Conservation (phyloP, 30 jellyfish, hydroid and myxozoan genomes). For the Cassiopea xamachana region DNA sequence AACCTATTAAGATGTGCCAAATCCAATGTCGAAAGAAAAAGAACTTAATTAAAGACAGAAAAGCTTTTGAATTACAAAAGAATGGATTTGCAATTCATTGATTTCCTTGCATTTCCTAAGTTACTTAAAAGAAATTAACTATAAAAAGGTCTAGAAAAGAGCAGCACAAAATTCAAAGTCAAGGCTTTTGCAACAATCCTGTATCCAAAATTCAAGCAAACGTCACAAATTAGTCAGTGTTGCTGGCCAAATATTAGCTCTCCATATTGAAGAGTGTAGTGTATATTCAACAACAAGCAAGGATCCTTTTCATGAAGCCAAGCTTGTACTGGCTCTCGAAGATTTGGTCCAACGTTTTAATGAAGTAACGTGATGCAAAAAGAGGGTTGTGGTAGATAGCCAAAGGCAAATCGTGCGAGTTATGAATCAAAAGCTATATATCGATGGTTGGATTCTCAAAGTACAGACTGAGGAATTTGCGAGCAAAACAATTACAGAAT, state of each 20-base stretch:
- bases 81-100: no score
- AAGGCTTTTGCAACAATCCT: background rate
- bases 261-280: no score
- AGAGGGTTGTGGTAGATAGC: background rate
- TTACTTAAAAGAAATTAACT: background rate
- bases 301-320: no score
- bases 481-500: slow-evolving; percentile 12
- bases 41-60: background rate
- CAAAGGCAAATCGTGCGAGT: background rate
- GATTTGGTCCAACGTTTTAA: background rate
- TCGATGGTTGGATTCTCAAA: background rate
- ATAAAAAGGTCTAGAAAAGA: background rate
- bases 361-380: background rate
- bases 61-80: background rate
- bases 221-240: no score
- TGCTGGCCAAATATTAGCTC: no score
- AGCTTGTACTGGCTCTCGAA: no score
- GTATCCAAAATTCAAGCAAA: background rate
- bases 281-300: no score
- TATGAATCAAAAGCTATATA: background rate
- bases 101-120: background rate
- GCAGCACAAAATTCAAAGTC: background rate
- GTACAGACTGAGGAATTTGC: background rate
- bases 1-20: background rate
- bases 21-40: background rate